Conservation (phyloP, 2,113 vertebrate genomes). For the Neodon shergylaensis region DNA sequence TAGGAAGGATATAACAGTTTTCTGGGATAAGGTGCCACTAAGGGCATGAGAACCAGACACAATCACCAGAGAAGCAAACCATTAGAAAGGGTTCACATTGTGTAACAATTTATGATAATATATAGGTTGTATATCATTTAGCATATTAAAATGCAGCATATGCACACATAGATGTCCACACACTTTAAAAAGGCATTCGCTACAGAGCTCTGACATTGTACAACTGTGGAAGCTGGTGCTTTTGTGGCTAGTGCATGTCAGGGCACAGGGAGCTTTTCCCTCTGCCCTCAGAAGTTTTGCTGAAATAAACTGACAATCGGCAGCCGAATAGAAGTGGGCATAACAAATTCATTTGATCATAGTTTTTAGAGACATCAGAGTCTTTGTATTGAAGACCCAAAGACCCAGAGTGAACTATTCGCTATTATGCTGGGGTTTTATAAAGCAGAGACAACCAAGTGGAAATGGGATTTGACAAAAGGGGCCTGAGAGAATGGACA, state of each 20-base stretch:
- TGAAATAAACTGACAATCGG: slow-evolving; percentile 35
- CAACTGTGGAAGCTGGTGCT: neutral
- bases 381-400: neutral
- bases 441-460: neutral
- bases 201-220: neutral
- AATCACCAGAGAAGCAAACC: neutral
- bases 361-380: slow-evolving; percentile 22
- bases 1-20: neutral
- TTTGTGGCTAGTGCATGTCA: neutral
- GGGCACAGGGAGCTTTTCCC: neutral
- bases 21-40: neutral
- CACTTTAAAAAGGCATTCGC: neutral
- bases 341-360: slow-evolving; percentile 13
- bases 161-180: neutral
- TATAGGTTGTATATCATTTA: neutral
- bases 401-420: neutral
- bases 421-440: neutral
- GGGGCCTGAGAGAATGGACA: neutral
- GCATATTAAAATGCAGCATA: neutral
- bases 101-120: neutral
- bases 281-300: neutral
- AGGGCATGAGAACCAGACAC: neutral
- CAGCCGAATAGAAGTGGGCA: neutral
- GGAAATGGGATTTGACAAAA: neutral
- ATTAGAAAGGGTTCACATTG: neutral